phyloP scores from a whole-genome alignment of 1,140 invertebrate species.

The Macrotrachela quadricornifera region DNA sequence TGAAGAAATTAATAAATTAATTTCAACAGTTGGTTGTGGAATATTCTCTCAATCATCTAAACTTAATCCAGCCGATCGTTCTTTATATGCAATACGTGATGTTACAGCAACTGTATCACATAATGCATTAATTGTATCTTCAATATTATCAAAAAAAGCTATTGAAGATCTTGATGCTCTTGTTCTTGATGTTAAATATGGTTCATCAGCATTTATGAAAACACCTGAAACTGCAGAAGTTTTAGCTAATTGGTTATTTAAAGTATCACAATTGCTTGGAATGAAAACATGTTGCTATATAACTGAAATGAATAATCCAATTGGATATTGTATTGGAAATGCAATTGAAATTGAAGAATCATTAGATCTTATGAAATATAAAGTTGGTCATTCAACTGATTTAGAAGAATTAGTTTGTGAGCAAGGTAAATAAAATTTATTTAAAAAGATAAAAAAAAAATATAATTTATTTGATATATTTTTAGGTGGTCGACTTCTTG shows the following conservation, averaged over 20 bases:
- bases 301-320: slow-evolving; percentile 36
- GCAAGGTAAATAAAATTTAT: not conserved
- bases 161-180: slow-evolving; percentile 32
- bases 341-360: slow-evolving; percentile 39
- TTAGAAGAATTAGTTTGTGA: not conserved
- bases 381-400: slow-evolving; percentile 7
- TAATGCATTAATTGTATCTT: slow-evolving; percentile 37
- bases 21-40: slow-evolving; percentile 37
- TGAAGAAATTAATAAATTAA: slow-evolving; percentile 24
- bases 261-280: slow-evolving; percentile 29
- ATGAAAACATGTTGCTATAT: slow-evolving; percentile 34
- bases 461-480: too few relatives aligned
- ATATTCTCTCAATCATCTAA: slow-evolving; percentile 37
- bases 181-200: slow-evolving; percentile 37
- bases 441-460: too few relatives aligned
- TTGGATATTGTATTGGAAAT: slow-evolving; percentile 39
- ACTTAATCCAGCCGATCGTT: slow-evolving; percentile 38
- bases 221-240: slow-evolving; percentile 23
- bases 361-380: slow-evolving; percentile 31
- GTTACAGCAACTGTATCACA: slow-evolving; percentile 37
- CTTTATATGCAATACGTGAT: slow-evolving; percentile 36
- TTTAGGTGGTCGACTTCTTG: not conserved
- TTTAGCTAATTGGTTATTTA: slow-evolving; percentile 34
- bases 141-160: slow-evolving; percentile 42
- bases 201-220: slow-evolving; percentile 33